Percentiles rank a stretch among this genome's conserved stretches.
phyloP scores from a whole-genome alignment of 2,113 vertebrate genomes.

The Aegypius monachus region DNA sequence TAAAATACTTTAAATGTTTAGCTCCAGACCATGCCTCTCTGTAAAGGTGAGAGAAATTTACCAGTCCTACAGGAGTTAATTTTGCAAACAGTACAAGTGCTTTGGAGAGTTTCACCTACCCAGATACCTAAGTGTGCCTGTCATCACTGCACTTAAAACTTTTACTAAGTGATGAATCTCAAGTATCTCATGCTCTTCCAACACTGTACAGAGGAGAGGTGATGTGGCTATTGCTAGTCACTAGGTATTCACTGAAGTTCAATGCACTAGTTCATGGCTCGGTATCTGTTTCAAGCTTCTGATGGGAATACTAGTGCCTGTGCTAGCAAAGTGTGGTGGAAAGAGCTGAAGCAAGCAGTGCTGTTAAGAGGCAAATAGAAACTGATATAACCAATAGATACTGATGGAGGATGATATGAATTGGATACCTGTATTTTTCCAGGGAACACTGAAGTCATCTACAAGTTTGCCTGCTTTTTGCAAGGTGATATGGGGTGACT shows the following conservation, averaged over 20 bases:
- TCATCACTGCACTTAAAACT: not conserved
- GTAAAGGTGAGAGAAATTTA: not conserved
- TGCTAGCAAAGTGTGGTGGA: not conserved
- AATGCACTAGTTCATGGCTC: not conserved
- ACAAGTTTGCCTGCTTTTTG: not conserved
- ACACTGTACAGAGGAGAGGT: not conserved
- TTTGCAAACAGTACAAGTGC: not conserved
- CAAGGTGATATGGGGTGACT: not conserved
- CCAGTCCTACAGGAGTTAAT: not conserved
- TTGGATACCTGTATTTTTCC: not conserved
- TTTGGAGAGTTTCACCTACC: not conserved
- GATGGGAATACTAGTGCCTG: not conserved
- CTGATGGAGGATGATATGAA: not conserved
- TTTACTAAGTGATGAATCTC: not conserved
- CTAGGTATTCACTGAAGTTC: not conserved
- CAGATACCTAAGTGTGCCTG: not conserved
- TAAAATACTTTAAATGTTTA: not conserved
- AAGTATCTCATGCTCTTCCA: not conserved
- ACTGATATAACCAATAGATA: not conserved
- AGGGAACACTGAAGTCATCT: not conserved
- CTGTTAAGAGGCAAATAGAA: not conserved
- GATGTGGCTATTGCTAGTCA: not conserved
- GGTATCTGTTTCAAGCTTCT: not conserved
- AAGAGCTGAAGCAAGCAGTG: not conserved
- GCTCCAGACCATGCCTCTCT: not conserved